phyloP scores from a whole-genome alignment of 2,797 vertebrate species.

The Orestias chungarensis region DNA sequence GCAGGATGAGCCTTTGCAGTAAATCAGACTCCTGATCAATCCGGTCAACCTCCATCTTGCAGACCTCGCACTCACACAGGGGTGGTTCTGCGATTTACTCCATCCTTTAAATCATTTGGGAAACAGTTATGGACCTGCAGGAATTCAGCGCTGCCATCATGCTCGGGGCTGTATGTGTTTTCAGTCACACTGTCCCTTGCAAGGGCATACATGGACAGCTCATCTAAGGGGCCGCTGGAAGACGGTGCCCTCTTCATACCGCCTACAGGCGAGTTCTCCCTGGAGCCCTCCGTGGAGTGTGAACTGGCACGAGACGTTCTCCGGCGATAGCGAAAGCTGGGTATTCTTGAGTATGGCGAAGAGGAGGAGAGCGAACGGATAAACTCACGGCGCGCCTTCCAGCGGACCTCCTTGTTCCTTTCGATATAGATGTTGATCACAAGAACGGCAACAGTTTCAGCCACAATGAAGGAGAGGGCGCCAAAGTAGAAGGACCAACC shows the following conservation, averaged over 20 bases:
- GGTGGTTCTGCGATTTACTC: conserved; percentile 93
- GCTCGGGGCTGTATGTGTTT: conserved; percentile 91
- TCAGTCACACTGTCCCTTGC: conserved; percentile 88
- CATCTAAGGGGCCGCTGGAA: conserved; percentile 85
- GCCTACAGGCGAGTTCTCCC: conserved; percentile 86
- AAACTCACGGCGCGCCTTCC: conserved; percentile 89
- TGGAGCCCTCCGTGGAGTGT: conserved; percentile 90
- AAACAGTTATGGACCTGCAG: conserved; percentile 98
- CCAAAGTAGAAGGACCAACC: conserved; percentile 99
- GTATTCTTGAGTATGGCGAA: conserved; percentile 95
- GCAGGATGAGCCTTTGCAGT: conserved; percentile 22
- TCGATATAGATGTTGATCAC: conserved; percentile 99
- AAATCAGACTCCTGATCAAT: conserved; percentile 10
- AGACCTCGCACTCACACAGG: conserved; percentile 84
- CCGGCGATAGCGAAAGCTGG: conserved; percentile 92
- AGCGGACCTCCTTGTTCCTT: conserved; percentile 93
- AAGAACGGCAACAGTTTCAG: conserved; percentile 94
- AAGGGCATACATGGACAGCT: conserved; percentile 96
- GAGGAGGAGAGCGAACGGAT: conserved; percentile 90
- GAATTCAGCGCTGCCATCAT: conserved; percentile 88
- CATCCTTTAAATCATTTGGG: conserved; percentile 93
- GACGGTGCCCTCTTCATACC: conserved; percentile 87
- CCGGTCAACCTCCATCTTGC: conserved; percentile 4
- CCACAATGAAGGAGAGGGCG: conserved; percentile 96
- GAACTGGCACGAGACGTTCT: conserved; percentile 92